Base-by-base conservation (phyloP, 2,888 invertebrate species). In the Ametastegia equiseti region DNA sequence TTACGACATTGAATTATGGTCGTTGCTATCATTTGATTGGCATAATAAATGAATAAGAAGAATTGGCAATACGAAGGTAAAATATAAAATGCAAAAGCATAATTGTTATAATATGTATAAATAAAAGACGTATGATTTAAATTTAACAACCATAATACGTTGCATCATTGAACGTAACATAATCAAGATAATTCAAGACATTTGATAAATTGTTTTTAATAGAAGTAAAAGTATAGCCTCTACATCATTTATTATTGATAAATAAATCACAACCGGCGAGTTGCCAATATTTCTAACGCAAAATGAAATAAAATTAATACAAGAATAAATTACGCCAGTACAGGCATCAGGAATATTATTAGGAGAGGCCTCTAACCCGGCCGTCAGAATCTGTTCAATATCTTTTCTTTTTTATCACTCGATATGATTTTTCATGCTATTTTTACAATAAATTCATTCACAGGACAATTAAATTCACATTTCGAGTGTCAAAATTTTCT, bases 251-350 rank as follows among this genome's bases (percentile, higher is more conserved):
- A 67, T 67, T 39, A 39, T 67, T 60, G 42, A 78, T 78, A 78
- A 78, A 78, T 78, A 83, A 87, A 89, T 89, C 89, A 89, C 89
- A 89, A 89, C 88, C 88, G 86, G 86, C 86, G 88, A 89, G 88
- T 84, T 84, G 87, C 87, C 85, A 86, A 86, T 86, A 83, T 82
- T 84, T 84, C 77, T 84, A 87, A 88, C 82, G 85, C 84, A 87
- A 82, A 86, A 78, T 60, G 39, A 87, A 87, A 85, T 86, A 86
- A 54, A 85, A 84, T 83, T 87, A 86, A 85, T 86, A 80, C 84
- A 83, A 84, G 81, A 87, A 87, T 87, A 87, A 87, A 87, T 87
- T 87, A 87, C 82, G 85, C 87, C 86, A 80, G 33, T 45, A 80
- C 36, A 69, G 87, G 85, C 85, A 85, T 85, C 84, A 87, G 87